Conservation (phyloP, 2,797 vertebrate species). For the Pristis pectinata region DNA sequence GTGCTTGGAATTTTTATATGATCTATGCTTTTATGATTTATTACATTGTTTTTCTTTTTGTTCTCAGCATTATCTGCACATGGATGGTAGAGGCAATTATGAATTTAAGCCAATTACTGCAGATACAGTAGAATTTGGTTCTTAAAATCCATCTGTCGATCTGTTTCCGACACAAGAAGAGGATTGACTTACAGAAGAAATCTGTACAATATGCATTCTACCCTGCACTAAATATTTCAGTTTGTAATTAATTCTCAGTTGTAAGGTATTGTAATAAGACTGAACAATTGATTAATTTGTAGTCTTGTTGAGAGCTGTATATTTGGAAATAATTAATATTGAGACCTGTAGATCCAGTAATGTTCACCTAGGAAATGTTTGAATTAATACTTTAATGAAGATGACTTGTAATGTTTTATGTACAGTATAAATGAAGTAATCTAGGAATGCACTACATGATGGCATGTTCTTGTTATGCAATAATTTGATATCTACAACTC, state of each 20-base stretch:
- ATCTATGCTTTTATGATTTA: neutral
- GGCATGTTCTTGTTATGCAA: conserved; percentile 52
- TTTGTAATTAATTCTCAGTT: conserved; percentile 45
- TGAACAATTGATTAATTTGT: conserved; percentile 55
- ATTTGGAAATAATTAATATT: conserved; percentile 53
- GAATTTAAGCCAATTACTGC: conserved; percentile 94
- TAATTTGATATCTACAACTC: conserved; percentile 49
- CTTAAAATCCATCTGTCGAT: conserved; percentile 54
- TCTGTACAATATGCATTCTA: conserved; percentile 30
- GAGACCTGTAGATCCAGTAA: conserved; percentile 31
- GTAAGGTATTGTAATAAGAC: conserved; percentile 45
- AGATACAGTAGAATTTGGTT: conserved; percentile 92
- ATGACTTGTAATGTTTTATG: conserved; percentile 35
- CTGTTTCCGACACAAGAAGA: conserved; percentile 41
- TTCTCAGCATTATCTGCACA: conserved; percentile 84
- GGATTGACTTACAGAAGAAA: conserved; percentile 48
- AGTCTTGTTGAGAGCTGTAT: conserved; percentile 69
- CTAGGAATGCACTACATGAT: conserved; percentile 52
- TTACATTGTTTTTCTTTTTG: conserved; percentile 16
- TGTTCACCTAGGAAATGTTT: conserved; percentile 38
- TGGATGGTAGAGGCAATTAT: conserved; percentile 94
- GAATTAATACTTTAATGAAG: conserved; percentile 31
- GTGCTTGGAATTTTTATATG: neutral
- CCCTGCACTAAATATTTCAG: conserved; percentile 52
- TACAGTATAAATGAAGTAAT: conserved; percentile 46